These are phyloP conservation scores for Teinopalpus imperialis DNA, from an alignment of 2,888 invertebrate genomes.

Conservation along the genomic window DNA sequence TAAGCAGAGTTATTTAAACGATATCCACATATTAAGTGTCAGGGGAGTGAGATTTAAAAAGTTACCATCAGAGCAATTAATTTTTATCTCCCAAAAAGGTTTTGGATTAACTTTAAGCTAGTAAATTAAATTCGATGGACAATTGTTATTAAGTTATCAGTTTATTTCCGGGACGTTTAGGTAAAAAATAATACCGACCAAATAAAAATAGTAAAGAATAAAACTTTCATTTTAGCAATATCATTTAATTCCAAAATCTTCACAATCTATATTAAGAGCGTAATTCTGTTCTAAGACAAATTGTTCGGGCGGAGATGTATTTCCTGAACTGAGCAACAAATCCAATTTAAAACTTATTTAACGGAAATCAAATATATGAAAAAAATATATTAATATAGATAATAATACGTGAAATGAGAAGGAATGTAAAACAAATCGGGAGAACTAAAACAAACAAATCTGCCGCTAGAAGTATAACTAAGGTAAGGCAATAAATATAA, in stretches of 20 bases:
- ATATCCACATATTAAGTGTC: too few species aligned
- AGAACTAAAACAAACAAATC: background rate
- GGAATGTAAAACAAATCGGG: constrained; percentile 15
- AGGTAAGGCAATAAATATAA: constrained; percentile 12
- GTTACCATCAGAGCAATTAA: too few species aligned
- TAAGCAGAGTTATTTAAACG: too few species aligned
- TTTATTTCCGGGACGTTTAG: too few species aligned
- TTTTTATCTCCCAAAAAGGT: too few species aligned
- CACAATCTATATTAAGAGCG: constrained; percentile 2
- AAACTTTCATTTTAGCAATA: background rate
- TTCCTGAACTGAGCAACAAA: constrained; percentile 10
- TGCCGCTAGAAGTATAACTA: constrained; percentile 2
- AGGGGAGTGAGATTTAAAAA: too few species aligned
- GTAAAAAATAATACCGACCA: too few species aligned
- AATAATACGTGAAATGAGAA: background rate
- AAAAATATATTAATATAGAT: background rate
- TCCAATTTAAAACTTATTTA: background rate
- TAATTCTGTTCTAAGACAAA: constrained; percentile 9
- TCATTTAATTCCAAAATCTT: constrained; percentile 18
- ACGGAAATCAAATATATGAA: constrained; percentile 9
- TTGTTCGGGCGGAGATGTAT: constrained; percentile 11
- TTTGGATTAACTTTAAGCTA: too few species aligned
- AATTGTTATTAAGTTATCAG: too few species aligned
- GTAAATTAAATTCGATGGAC: too few species aligned
- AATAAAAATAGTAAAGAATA: background rate